These are phyloP conservation scores for Anser cygnoides DNA, from an alignment of 2,113 vertebrate genomes.

Conservation along the genomic window DNA sequence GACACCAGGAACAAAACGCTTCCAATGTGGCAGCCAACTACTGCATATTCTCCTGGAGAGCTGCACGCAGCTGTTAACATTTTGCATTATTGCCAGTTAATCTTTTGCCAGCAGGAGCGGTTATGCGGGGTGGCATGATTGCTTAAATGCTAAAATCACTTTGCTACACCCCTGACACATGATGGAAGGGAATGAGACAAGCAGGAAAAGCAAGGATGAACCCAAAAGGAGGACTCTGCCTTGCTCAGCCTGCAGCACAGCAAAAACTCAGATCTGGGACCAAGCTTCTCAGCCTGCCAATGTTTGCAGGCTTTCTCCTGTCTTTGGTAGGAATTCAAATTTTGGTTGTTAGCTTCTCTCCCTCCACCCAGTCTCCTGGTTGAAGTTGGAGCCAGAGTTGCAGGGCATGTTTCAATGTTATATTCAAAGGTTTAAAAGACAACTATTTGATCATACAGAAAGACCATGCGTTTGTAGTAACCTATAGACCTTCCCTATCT, in stretches of 20 bases:
- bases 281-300: neutral
- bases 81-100: conserved; percentile 19
- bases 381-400: neutral
- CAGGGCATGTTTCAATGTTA: neutral
- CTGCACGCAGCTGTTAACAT: conserved; percentile 4
- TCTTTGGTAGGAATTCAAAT: neutral
- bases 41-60: rapidly evolving
- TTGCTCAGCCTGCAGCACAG: neutral
- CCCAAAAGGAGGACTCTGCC: neutral
- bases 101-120: conserved; percentile 30
- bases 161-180: neutral
- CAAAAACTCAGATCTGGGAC: neutral
- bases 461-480: neutral
- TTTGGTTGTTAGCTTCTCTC: neutral
- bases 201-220: neutral
- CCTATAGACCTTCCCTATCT: neutral
- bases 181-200: neutral
- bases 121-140: neutral
- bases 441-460: neutral
- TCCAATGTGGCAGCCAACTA: neutral
- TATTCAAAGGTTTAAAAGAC: neutral
- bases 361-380: neutral
- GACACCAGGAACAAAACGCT: neutral
- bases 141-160: conserved; percentile 3
- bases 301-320: neutral